Percentiles rank a stretch among this genome's conserved stretches.
These are phyloP conservation scores for Cyclina sinensis DNA, from an alignment of 1,140 invertebrate genomes.

Conservation along the genomic window DNA sequence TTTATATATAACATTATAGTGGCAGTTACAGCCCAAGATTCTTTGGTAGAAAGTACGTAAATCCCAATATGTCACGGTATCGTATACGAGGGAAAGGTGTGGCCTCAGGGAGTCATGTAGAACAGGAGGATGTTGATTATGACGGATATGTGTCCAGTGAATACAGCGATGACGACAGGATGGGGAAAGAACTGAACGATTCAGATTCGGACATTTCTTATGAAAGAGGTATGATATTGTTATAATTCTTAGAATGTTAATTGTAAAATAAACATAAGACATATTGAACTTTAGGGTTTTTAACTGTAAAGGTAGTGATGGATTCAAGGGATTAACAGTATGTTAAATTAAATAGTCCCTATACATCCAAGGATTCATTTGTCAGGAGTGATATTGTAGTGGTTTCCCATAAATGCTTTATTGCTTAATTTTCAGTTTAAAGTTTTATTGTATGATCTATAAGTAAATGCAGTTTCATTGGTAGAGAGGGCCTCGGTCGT, in stretches of 20 bases:
- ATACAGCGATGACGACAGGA: constrained; percentile 62
- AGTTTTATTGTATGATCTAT: too few relatives aligned
- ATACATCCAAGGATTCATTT: too few relatives aligned
- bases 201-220: constrained; percentile 49
- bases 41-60: constrained; percentile 66
- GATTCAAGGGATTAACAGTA: too few relatives aligned
- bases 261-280: too few relatives aligned
- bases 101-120: neutral
- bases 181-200: neutral
- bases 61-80: constrained; percentile 73
- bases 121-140: constrained; percentile 16
- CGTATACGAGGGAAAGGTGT: constrained; percentile 36
- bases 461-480: too few relatives aligned
- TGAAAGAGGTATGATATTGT: constrained; percentile 40
- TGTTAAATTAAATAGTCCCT: too few relatives aligned
- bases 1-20: constrained; percentile 63
- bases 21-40: constrained; percentile 65
- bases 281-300: too few relatives aligned
- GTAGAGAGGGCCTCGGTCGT: too few relatives aligned
- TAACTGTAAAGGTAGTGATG: too few relatives aligned
- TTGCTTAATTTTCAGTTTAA: too few relatives aligned
- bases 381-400: too few relatives aligned
- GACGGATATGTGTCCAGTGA: constrained; percentile 49
- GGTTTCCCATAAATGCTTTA: too few relatives aligned
- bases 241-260: neutral